Conservation (phyloP, 2,797 vertebrate species). For the Eidolon dupreanum region DNA sequence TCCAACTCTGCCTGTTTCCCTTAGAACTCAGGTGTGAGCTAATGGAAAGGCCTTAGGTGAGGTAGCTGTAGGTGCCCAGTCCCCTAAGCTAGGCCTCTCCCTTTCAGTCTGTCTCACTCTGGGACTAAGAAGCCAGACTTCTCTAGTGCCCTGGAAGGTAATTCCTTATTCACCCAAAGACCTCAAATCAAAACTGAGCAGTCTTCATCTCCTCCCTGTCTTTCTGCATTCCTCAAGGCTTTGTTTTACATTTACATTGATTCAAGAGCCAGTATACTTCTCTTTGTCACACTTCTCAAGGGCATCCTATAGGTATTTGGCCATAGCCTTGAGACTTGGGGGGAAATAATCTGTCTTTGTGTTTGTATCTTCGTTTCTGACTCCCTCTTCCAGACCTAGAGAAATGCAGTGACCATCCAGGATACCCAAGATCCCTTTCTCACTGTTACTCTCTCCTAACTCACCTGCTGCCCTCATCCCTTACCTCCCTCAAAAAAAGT, state of each 20-base stretch:
- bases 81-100: neutral
- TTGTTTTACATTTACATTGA: neutral
- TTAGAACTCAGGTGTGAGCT: neutral
- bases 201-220: neutral
- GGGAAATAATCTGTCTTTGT: neutral
- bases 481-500: too few relatives aligned
- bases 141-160: constrained; percentile 52
- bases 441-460: neutral
- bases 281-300: neutral
- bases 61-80: neutral
- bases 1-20: neutral
- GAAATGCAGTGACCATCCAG: neutral
- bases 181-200: constrained; percentile 35
- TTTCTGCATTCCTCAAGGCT: neutral
- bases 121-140: constrained; percentile 56
- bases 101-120: neutral
- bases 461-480: neutral
- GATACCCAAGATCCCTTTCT: neutral
- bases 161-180: constrained; percentile 65
- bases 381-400: neutral
- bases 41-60: neutral
- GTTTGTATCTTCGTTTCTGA: constrained; percentile 41
- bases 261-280: neutral
- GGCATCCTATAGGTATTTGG: neutral
- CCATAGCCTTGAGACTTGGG: neutral